Percentiles rank a stretch among this genome's conserved stretches.
Conservation (phyloP, 2,797 vertebrate genomes). For the Threskiornis aethiopicus region DNA sequence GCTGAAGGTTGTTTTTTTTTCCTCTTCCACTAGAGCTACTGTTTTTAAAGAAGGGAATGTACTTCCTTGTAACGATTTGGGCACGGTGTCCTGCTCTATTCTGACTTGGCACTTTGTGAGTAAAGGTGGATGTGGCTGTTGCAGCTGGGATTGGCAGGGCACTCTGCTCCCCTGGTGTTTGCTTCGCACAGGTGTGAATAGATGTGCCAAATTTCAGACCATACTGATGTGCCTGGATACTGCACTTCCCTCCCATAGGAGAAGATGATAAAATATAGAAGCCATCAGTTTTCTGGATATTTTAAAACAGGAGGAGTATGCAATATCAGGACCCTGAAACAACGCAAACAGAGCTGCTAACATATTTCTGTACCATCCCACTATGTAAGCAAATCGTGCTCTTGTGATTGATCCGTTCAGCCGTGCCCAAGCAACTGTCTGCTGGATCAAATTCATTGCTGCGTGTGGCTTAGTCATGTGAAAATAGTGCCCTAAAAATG, state of each 20-base stretch:
- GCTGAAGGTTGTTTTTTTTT: not conserved
- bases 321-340: not conserved
- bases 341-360: not conserved
- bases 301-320: not conserved
- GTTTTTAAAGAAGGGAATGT: not conserved
- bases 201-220: not conserved
- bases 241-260: not conserved
- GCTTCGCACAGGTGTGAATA: not conserved
- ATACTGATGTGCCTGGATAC: not conserved
- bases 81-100: not conserved
- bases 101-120: not conserved
- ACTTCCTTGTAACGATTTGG: not conserved
- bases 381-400: not conserved
- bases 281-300: not conserved
- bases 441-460: not conserved
- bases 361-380: not conserved
- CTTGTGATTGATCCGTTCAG: not conserved
- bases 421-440: not conserved
- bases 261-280: not conserved
- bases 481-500: not conserved
- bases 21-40: not conserved
- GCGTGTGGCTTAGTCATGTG: not conserved
- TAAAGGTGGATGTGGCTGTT: not conserved
- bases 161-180: not conserved
- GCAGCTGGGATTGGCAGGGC: not conserved